phyloP scores from a whole-genome alignment of 2,888 invertebrate species.

The Hypercompe scribonia region DNA sequence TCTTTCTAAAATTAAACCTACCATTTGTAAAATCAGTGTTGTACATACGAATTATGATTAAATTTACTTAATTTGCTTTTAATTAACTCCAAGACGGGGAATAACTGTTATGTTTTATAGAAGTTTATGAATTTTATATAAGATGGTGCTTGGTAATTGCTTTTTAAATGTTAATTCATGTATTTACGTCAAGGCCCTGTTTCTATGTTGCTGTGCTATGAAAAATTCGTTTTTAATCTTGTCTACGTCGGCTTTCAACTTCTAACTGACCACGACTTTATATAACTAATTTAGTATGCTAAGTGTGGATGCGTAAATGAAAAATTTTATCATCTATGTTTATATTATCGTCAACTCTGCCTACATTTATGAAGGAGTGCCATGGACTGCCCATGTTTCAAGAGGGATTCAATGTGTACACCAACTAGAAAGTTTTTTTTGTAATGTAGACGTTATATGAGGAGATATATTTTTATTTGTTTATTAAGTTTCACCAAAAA shows the following conservation, averaged over 20 bases:
- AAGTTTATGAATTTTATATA: conserved; percentile 10
- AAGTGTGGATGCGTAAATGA: not conserved
- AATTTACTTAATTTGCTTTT: conserved; percentile 9
- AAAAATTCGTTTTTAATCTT: not conserved
- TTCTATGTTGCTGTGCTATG: not conserved
- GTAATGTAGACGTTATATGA: no score
- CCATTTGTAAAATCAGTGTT: conserved; percentile 47
- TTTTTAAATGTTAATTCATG: conserved; percentile 5
- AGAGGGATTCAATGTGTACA: no score
- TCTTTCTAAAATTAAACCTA: conserved; percentile 9
- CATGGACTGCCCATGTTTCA: no score
- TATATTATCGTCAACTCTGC: not conserved
- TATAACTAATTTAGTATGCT: not conserved
- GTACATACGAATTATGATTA: conserved; percentile 15
- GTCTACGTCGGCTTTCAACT: not conserved
- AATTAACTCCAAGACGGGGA: conserved; percentile 9
- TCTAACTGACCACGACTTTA: not conserved
- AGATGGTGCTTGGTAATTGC: conserved; percentile 5
- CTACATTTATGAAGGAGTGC: no score
- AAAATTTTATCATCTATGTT: not conserved
- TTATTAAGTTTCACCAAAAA: no score
- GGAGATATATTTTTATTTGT: no score
- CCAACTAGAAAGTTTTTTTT: no score
- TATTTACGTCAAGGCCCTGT: conserved; percentile 3
- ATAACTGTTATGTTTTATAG: conserved; percentile 8